These are phyloP conservation scores for Pomatostomus ruficeps DNA, from an alignment of 2,113 vertebrate genomes.

Conservation along the genomic window DNA sequence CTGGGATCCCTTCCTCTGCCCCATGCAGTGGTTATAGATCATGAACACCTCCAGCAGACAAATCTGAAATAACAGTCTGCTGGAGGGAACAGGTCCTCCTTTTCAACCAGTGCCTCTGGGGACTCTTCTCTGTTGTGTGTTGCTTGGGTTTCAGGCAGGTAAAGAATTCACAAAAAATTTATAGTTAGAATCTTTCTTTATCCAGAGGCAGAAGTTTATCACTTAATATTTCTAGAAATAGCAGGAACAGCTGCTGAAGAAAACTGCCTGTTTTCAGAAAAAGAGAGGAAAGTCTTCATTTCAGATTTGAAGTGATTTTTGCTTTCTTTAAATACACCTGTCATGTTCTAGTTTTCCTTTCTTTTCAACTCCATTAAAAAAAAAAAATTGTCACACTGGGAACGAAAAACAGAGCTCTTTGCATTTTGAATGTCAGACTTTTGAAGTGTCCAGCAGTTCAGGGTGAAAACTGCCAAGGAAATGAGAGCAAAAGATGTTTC, in stretches of 20 bases:
- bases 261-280: not conserved
- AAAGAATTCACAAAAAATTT: not conserved
- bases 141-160: not conserved
- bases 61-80: not conserved
- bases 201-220: not conserved
- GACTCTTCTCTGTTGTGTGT: not conserved
- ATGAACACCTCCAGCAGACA: not conserved
- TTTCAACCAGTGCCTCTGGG: not conserved
- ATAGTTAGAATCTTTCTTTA: not conserved
- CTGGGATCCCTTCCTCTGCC: too few relatives aligned
- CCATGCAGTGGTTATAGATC: fast-evolving
- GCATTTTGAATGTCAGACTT: not conserved
- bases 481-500: not conserved
- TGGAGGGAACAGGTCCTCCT: not conserved
- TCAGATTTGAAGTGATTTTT: not conserved
- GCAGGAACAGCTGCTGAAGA: not conserved
- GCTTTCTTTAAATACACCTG: not conserved
- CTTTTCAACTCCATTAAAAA: not conserved
- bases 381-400: not conserved
- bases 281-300: not conserved
- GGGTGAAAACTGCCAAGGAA: not conserved
- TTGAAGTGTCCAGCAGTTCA: not conserved
- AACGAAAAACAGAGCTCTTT: not conserved
- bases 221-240: not conserved
- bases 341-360: not conserved